phyloP scores from a whole-genome alignment of 2,888 invertebrate genomes.

The Matsumyia berberina region DNA sequence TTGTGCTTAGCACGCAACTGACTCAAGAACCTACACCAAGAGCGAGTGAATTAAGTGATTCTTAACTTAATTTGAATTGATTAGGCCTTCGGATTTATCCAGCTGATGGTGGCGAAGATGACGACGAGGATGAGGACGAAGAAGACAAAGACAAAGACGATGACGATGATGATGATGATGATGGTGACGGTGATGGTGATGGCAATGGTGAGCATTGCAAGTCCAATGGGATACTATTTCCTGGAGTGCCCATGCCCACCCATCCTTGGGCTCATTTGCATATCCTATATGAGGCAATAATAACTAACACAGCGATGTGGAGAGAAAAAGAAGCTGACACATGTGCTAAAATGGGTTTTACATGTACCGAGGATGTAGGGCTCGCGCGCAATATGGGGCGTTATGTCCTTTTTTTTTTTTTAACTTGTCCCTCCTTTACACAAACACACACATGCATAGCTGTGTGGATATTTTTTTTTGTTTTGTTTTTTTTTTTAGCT shows the following conservation, averaged over 20 bases:
- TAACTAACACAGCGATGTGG: slow-evolving; percentile 69
- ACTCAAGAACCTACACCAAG: slow-evolving; percentile 44
- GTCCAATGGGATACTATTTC: slow-evolving; percentile 45
- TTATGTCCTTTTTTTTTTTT: slow-evolving; percentile 73
- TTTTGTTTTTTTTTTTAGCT: slow-evolving; percentile 67
- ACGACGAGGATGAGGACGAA: too few species aligned
- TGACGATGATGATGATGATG: too few species aligned
- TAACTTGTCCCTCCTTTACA: slow-evolving; percentile 68
- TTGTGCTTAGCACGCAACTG: slow-evolving; percentile 58
- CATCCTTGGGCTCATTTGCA: slow-evolving; percentile 70
- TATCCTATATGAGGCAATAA: slow-evolving; percentile 71
- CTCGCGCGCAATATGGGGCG: slow-evolving; percentile 75
- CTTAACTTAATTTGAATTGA: slow-evolving; percentile 76
- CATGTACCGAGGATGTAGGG: slow-evolving; percentile 74
- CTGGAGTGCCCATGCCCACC: slow-evolving; percentile 69
- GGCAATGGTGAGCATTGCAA: background rate
- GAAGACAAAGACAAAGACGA: too few species aligned
- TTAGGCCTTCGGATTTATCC: slow-evolving; percentile 52
- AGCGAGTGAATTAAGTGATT: slow-evolving; percentile 69
- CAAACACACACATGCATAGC: slow-evolving; percentile 35
- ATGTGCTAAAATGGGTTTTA: slow-evolving; percentile 75
- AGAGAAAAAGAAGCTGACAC: slow-evolving; percentile 64
- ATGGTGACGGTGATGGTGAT: too few species aligned
- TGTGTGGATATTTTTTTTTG: slow-evolving; percentile 43
- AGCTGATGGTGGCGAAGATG: slow-evolving; percentile 23